Evolutionary conservation across 2,888 invertebrate species (phyloP).

Genomic region (Bimastos eiseni): DNA sequence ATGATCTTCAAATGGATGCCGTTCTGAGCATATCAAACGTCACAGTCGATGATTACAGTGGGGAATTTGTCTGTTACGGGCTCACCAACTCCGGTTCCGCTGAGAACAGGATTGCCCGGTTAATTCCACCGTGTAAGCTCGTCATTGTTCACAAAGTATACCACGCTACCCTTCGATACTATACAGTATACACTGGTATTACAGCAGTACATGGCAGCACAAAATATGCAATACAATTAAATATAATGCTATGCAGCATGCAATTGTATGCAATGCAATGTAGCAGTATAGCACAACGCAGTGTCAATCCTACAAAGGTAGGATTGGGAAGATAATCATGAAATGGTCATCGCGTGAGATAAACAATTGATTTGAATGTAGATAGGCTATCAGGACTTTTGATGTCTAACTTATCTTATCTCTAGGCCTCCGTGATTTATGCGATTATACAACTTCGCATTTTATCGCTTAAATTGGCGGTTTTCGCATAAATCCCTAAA

Average conservation of each 20-base stretch:
- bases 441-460: no score
- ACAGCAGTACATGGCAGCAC: no score
- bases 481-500: no score
- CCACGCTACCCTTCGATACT: neutral
- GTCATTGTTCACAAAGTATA: neutral
- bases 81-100: neutral
- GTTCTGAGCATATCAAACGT: neutral
- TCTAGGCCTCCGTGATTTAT: no score
- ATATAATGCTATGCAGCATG: no score
- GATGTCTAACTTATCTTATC: no score
- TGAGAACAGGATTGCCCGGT: neutral
- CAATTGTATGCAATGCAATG: neutral
- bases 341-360: neutral
- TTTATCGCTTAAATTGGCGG: no score
- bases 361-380: neutral
- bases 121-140: neutral
- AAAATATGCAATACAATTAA: no score
- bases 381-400: no score
- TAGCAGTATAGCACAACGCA: neutral
- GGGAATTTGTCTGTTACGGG: neutral
- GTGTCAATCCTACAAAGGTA: neutral
- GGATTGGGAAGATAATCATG: neutral
- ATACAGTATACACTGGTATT: no score
- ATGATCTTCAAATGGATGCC: neutral
- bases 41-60: neutral